Percentiles rank a stretch among this genome's conserved stretches.
Conservation (phyloP, 2,797 vertebrate genomes). For the Mycteria americana region DNA sequence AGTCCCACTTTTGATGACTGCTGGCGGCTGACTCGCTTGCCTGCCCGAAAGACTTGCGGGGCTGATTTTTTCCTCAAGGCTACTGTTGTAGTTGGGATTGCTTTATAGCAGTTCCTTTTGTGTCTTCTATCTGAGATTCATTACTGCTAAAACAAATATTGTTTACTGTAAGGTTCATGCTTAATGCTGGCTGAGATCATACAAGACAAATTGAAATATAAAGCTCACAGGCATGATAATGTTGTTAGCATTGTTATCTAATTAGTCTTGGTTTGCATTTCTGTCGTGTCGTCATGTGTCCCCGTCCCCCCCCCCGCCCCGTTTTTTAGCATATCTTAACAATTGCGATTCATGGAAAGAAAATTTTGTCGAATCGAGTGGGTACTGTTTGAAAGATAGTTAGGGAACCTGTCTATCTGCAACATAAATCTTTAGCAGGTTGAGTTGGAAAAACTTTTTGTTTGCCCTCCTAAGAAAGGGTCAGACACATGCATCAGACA, state of each 20-base stretch:
- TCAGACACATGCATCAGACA: neutral
- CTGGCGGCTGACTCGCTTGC: accelerated
- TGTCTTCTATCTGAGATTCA: neutral
- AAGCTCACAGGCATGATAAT: neutral
- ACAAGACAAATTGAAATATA: neutral
- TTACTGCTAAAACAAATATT: neutral
- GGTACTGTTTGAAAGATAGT: neutral
- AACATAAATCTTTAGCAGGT: neutral
- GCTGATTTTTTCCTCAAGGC: neutral
- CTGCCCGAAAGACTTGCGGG: neutral
- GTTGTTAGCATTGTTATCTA: neutral
- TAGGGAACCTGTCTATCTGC: neutral
- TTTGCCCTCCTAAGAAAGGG: neutral
- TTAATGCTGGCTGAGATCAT: neutral
- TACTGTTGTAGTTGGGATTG: neutral
- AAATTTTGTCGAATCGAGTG: neutral
- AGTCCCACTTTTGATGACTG: neutral
- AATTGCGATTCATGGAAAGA: neutral
- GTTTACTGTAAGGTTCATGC: neutral
- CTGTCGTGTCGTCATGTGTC: neutral
- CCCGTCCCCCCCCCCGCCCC: accelerated
- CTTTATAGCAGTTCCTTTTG: neutral
- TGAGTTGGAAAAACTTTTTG: neutral
- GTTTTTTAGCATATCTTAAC: neutral
- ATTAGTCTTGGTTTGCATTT: neutral